Evolutionary conservation across 37 sponge, comb jelly and placozoan genomes (phyloP), one percentile per base, ranked within the genome.

Genomic region (Crambe crambe): DNA sequence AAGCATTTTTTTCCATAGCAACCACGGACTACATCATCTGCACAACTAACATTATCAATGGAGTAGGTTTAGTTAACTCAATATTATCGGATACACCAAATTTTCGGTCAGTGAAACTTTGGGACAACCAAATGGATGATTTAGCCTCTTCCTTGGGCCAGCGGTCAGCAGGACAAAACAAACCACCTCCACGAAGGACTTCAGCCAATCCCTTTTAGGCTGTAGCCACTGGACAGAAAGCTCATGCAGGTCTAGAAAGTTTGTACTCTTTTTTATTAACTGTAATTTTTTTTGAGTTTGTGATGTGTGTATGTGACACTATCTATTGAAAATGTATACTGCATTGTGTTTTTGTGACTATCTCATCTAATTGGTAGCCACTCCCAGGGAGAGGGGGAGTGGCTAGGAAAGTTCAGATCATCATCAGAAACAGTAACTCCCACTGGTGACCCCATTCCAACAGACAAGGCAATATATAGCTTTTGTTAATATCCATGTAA

Each of bases 41-140:
- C 31, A 93, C 94, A 47, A 93, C 97, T 4, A 83, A 89, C 44
- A 85, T 96, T 31, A 85, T 57, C 42, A 93, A 88, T 54, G 94
- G 97, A 1, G 59, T 59, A 10, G 37, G 70, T 1, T 62, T 96
- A 12, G 70, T 96, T 82, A 84, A 87, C 51, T 85, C 91, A 23
- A 36, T 96, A 44, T 47, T 93, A 35, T 37, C 83, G 4, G 69
- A 80, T 23, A 87, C 87, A 0, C 87, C 87, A 0, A 38, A 37
- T 42, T 87, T 66, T 43, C 32, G 41, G 9, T 66, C 86, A 2
- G 29, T 36, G 30, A 35, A 59, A 36, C 73, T 86, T 26, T 86
- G 86, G 86, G 78, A 85, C 51, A 78, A 79, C 57, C 79, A 79
- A 56, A 34, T 79, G 68, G 79, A 79, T 31, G 79, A 67, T 44